Conservation (phyloP, 2,888 invertebrate species). For the Chaetogeoica ovagalla region DNA sequence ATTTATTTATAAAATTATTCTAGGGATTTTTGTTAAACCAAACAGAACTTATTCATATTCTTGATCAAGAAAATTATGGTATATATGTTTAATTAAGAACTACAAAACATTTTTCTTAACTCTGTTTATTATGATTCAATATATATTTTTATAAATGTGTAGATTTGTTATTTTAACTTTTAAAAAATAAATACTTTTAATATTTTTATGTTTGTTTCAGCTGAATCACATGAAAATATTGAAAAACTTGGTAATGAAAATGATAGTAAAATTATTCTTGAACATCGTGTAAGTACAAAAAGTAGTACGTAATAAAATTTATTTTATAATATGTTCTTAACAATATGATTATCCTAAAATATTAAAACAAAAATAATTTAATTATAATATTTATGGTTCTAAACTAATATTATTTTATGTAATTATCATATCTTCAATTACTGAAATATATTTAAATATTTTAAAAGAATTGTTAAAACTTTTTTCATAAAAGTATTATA, state of each 20-base stretch:
- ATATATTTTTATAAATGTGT: too few relatives aligned
- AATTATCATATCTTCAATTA: neutral
- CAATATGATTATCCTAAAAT: neutral
- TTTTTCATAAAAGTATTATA: neutral
- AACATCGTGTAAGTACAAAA: slow-evolving; percentile 46
- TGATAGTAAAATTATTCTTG: slow-evolving; percentile 42
- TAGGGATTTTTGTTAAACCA: too few relatives aligned
- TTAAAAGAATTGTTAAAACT: neutral
- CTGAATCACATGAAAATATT: slow-evolving; percentile 26
- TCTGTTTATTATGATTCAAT: too few relatives aligned
- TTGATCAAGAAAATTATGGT: neutral
- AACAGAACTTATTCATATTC: neutral
- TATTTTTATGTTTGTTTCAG: slow-evolving; percentile 25
- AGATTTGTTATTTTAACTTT: too few relatives aligned
- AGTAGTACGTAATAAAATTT: too few relatives aligned
- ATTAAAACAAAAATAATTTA: neutral
- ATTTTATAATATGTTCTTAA: neutral
- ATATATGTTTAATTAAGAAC: neutral
- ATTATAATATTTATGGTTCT: neutral
- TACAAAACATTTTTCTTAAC: neutral
- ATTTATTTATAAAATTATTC: too few relatives aligned
- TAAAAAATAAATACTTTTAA: neutral
- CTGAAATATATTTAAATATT: too few relatives aligned
- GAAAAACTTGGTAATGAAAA: slow-evolving; percentile 45
- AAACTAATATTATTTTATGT: neutral